Evolutionary conservation across 2,888 invertebrate genomes (phyloP).

Genomic region (Hyposoter didymator): DNA sequence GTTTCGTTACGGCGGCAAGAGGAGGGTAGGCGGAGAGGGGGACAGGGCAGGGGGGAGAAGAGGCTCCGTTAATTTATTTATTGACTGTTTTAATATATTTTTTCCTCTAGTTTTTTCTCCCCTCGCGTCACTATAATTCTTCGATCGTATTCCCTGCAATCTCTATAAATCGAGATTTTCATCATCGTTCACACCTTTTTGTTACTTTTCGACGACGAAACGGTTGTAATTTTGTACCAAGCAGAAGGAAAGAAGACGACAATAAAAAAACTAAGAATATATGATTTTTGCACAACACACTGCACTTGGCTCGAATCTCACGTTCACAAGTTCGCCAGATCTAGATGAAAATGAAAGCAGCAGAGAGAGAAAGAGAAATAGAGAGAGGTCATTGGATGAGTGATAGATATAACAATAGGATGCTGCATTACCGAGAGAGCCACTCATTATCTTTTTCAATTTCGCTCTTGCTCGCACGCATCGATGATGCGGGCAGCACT

Average conservation of each 20-base stretch:
- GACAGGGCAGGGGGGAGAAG: constrained; percentile 36
- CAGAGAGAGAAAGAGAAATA: not conserved
- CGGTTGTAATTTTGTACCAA: constrained; percentile 39
- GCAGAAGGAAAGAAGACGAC: constrained; percentile 15
- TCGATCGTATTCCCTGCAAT: not conserved
- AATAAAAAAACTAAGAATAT: constrained; percentile 9
- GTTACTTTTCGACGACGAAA: constrained; percentile 60
- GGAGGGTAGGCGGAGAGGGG: constrained; percentile 1
- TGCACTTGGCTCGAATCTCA: constrained; percentile 38
- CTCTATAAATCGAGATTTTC: constrained; percentile 31
- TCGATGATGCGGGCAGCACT: not conserved
- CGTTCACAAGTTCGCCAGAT: constrained; percentile 31
- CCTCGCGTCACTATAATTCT: constrained; percentile 1
- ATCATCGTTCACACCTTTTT: constrained; percentile 67
- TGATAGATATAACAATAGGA: constrained; percentile 12
- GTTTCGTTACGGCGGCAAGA: constrained; percentile 52
- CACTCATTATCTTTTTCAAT: not conserved
- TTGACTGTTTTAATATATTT: constrained; percentile 37
- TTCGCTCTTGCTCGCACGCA: not conserved
- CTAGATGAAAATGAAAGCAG: not conserved
- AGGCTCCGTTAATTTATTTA: constrained; percentile 49
- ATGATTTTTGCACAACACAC: constrained; percentile 30
- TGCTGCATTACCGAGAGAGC: constrained; percentile 15
- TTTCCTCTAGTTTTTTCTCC: not conserved
- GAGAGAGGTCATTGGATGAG: constrained; percentile 3